These are phyloP conservation scores for Umimayanthus chanpuru DNA, from an alignment of 92 coral and sea anemone genomes.

Conservation along the genomic window DNA sequence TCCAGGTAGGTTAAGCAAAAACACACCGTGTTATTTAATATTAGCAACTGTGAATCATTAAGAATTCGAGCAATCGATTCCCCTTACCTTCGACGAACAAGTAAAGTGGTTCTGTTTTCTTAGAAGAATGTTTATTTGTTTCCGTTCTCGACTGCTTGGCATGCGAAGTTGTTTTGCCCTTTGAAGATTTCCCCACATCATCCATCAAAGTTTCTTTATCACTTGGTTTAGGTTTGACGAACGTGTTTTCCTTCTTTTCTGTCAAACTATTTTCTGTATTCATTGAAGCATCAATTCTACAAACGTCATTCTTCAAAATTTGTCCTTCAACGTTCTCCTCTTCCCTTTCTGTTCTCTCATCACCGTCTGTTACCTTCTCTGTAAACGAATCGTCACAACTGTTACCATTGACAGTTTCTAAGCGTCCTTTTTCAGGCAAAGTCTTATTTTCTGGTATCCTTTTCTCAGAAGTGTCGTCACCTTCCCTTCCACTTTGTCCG, in stretches of 20 bases:
- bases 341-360: background rate
- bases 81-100: slow-evolving; percentile 24
- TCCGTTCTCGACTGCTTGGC: background rate
- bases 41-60: background rate
- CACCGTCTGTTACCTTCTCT: background rate
- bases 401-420: background rate
- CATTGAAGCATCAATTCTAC: background rate
- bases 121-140: background rate
- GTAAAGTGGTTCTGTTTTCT: background rate
- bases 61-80: background rate
- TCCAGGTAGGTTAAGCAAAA: background rate
- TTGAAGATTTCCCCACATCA: background rate
- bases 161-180: background rate
- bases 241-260: background rate
- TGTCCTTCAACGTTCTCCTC: background rate
- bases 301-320: background rate
- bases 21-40: background rate
- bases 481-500: background rate
- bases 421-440: background rate
- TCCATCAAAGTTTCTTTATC: background rate
- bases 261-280: background rate
- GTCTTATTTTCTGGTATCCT: background rate
- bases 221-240: background rate
- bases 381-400: background rate
- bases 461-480: background rate